These are phyloP conservation scores for Ammospiza caudacuta DNA, from an alignment of 2,113 vertebrate genomes.

Conservation along the genomic window DNA sequence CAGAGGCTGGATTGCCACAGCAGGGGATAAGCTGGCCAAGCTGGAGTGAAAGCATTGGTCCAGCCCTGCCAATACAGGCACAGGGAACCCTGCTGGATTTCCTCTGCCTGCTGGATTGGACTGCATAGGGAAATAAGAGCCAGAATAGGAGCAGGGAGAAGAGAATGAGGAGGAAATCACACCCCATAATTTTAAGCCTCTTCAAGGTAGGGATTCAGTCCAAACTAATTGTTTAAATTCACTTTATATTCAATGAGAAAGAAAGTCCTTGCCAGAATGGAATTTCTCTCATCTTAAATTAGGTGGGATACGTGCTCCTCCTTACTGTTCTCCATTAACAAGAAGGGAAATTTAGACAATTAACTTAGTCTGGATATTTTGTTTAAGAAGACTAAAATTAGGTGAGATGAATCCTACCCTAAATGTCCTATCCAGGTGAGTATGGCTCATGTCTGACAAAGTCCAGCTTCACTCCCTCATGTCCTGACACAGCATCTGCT, in stretches of 20 bases:
- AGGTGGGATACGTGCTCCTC: not conserved
- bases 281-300: conserved; percentile 36
- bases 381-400: not conserved
- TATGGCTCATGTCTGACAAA: fast-evolving
- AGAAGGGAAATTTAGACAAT: not conserved
- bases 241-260: not conserved
- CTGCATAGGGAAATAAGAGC: not conserved
- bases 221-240: conserved; percentile 40
- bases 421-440: not conserved
- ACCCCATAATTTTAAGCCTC: conserved; percentile 28
- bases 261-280: not conserved
- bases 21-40: not conserved
- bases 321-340: not conserved
- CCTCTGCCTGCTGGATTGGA: not conserved
- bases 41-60: not conserved
- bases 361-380: not conserved
- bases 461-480: not conserved
- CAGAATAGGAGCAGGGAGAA: conserved; percentile 9
- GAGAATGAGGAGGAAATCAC: conserved; percentile 2
- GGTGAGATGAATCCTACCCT: not conserved
- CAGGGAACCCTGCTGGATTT: not conserved
- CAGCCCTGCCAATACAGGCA: not conserved
- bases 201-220: conserved; percentile 13
- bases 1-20: not conserved
- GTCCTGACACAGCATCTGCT: not conserved